Conservation (phyloP, 2,888 invertebrate species). For the Nephrotoma guestfalica region DNA sequence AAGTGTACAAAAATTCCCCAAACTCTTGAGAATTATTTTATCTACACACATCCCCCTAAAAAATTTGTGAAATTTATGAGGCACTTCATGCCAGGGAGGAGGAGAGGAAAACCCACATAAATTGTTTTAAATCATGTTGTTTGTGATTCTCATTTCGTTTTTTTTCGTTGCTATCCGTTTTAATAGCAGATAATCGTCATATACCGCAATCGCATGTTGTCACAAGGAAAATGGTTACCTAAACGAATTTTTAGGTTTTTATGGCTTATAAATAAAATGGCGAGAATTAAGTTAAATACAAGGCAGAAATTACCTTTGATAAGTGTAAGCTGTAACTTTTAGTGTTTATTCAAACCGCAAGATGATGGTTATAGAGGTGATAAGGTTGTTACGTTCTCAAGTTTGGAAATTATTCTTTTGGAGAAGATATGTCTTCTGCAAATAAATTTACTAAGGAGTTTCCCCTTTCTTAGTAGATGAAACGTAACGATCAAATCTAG, state of each 20-base stretch:
- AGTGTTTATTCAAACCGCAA: too few species aligned
- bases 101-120: neutral
- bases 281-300: neutral
- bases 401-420: too few species aligned
- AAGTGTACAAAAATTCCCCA: neutral
- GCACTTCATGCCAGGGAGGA: neutral
- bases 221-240: neutral
- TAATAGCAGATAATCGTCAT: neutral
- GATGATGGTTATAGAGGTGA: too few species aligned
- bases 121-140: neutral
- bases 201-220: neutral
- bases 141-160: neutral
- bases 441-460: too few species aligned
- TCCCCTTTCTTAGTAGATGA: too few species aligned
- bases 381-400: too few species aligned
- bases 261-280: neutral
- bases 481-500: too few species aligned
- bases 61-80: neutral
- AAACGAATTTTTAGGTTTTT: neutral
- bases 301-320: neutral
- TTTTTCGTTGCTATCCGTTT: neutral
- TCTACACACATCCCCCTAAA: neutral
- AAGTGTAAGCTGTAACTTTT: neutral
- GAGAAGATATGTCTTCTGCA: too few species aligned
- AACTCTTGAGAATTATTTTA: neutral